Conservation (phyloP, 2,797 vertebrate species). For the Antrozous pallidus region DNA sequence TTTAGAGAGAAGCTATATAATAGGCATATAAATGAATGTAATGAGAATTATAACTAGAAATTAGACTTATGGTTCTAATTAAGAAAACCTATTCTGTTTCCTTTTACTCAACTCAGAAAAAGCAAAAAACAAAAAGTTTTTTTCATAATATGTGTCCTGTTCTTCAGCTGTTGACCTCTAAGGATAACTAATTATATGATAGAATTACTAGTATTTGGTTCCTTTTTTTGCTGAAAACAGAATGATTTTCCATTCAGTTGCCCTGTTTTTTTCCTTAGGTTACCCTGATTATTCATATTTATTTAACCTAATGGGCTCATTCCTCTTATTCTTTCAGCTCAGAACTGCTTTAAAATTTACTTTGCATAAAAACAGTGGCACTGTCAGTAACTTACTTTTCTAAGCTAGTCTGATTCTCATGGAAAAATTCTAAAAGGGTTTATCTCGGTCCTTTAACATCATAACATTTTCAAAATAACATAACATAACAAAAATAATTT, state of each 20-base stretch:
- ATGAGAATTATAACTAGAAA: background rate
- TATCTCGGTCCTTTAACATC: conserved; percentile 49
- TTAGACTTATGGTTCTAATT: background rate
- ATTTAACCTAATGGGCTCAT: background rate
- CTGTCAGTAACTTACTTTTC: background rate
- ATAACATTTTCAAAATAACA: conserved; percentile 57
- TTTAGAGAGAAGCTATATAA: background rate
- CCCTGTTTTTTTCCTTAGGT: background rate
- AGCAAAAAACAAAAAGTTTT: background rate
- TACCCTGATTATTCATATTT: background rate
- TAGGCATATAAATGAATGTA: background rate
- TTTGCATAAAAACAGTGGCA: background rate
- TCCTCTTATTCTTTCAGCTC: background rate
- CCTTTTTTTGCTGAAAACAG: background rate
- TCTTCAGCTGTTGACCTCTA: background rate
- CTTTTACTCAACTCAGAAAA: background rate
- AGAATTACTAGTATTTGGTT: background rate
- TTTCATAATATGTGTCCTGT: background rate
- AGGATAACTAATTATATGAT: background rate
- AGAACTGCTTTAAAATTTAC: background rate
- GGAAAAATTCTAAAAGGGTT: conserved; percentile 31
- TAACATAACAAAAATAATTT: conserved; percentile 57
- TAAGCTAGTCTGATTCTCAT: conserved; percentile 1
- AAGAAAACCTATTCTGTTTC: background rate
- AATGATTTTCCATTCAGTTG: background rate